phyloP scores from a whole-genome alignment of 2,797 vertebrate species.

The Bucorvus abyssinicus region DNA sequence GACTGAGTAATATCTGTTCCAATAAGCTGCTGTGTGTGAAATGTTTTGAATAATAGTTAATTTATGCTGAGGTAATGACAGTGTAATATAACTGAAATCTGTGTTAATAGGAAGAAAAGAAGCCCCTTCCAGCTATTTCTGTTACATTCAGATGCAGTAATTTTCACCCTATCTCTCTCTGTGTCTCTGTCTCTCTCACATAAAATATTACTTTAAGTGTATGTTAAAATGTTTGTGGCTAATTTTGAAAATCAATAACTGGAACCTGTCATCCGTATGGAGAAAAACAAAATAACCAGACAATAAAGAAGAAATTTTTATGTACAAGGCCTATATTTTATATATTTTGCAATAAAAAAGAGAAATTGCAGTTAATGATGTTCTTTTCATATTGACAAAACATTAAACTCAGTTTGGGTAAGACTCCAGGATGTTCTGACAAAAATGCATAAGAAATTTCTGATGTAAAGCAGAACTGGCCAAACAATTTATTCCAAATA shows the following conservation, averaged over 20 bases:
- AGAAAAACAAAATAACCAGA: constrained; percentile 37
- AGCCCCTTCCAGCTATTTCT: constrained; percentile 68
- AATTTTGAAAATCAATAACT: constrained; percentile 72
- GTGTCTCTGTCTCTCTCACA: neutral
- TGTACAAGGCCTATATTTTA: constrained; percentile 23
- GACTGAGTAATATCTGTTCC: constrained; percentile 52
- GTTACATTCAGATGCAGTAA: constrained; percentile 49
- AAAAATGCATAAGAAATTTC: neutral
- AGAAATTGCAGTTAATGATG: neutral
- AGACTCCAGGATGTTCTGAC: neutral
- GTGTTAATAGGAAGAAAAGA: constrained; percentile 61
- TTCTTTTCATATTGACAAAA: neutral
- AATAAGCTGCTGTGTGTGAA: constrained; percentile 50
- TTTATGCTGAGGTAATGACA: constrained; percentile 72
- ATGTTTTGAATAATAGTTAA: constrained; percentile 71
- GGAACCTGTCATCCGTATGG: constrained; percentile 49
- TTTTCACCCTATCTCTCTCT: constrained; percentile 44
- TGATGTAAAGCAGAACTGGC: neutral
- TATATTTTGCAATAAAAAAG: constrained; percentile 33
- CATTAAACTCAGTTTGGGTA: neutral
- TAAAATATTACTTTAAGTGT: constrained; percentile 56
- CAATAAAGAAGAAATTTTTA: constrained; percentile 11
- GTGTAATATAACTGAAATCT: constrained; percentile 65
- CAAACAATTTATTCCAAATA: neutral
- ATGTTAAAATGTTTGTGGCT: constrained; percentile 52